Conservation (phyloP, 2,888 invertebrate species). For the Scaptomyza polygonia region DNA sequence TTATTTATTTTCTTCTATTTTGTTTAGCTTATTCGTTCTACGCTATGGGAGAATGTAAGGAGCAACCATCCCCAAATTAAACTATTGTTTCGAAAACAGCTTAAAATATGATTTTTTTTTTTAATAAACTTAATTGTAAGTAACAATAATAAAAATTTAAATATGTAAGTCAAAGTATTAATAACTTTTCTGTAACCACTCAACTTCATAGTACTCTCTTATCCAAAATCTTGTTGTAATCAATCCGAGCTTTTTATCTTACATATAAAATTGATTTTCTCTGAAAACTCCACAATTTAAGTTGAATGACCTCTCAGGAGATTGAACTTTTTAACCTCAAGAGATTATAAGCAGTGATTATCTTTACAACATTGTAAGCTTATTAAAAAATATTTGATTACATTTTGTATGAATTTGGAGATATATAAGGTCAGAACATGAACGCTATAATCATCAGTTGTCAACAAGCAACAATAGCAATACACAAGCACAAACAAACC, state of each 20-base stretch:
- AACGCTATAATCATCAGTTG: constrained; percentile 10
- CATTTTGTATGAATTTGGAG: not conserved
- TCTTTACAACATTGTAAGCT: constrained; percentile 3
- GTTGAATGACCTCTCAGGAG: not conserved
- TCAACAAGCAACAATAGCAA: not conserved
- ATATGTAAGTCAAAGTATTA: no score
- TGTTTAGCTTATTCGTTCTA: constrained; percentile 21
- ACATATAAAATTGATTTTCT: not conserved
- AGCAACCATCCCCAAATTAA: not conserved
- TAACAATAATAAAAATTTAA: no score
- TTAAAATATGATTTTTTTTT: not conserved
- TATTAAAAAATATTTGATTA: not conserved
- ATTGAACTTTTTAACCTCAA: not conserved
- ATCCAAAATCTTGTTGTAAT: no score
- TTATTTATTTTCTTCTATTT: not conserved
- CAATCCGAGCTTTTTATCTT: no score
- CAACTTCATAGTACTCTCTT: no score
- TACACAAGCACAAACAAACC: not conserved
- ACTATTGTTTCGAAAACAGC: not conserved
- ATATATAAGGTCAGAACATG: constrained; percentile 2
- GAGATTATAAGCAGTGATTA: not conserved
- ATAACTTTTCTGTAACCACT: no score
- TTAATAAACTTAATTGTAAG: not conserved
- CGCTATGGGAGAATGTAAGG: constrained; percentile 7
- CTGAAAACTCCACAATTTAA: not conserved